Percentiles rank a stretch among this genome's conserved stretches.
phyloP scores from a whole-genome alignment of 2,797 vertebrate species.

The Miichthys miiuy region DNA sequence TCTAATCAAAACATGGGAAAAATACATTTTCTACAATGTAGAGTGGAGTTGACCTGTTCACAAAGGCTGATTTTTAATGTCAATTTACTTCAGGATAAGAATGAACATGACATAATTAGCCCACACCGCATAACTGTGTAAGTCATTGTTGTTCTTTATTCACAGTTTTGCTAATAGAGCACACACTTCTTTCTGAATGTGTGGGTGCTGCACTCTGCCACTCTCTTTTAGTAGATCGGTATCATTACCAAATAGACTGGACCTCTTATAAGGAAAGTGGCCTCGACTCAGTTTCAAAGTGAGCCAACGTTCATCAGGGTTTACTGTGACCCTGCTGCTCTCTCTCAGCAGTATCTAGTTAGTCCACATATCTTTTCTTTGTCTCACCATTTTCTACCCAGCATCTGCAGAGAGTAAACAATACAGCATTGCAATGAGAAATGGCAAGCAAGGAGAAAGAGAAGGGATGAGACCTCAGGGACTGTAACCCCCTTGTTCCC shows the following conservation, averaged over 20 bases:
- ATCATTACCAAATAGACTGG: slow-evolving; percentile 36
- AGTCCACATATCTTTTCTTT: slow-evolving; percentile 73
- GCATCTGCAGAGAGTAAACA: slow-evolving; percentile 78
- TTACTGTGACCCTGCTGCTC: slow-evolving; percentile 66
- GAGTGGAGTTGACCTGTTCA: background rate
- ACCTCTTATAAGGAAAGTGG: slow-evolving; percentile 33
- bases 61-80: background rate
- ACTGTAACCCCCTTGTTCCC: slow-evolving; percentile 58
- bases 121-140: background rate
- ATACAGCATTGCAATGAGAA: slow-evolving; percentile 77
- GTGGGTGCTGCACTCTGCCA: slow-evolving; percentile 9
- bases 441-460: slow-evolving; percentile 66
- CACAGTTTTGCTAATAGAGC: slow-evolving; percentile 16
- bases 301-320: slow-evolving; percentile 55
- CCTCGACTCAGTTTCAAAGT: slow-evolving; percentile 38
- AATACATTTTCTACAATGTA: background rate
- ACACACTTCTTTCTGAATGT: slow-evolving; percentile 1
- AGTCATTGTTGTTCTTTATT: slow-evolving; percentile 5
- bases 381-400: slow-evolving; percentile 70
- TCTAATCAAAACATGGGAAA: background rate
- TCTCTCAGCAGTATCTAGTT: slow-evolving; percentile 70
- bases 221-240: slow-evolving; percentile 37
- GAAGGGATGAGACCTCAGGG: slow-evolving; percentile 67
- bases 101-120: slow-evolving; percentile 15
- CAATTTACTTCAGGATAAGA: background rate